Percentiles rank a stretch among this genome's conserved stretches.
Evolutionary conservation across 2,113 vertebrate species (phyloP).

Genomic region (Gobius niger): DNA sequence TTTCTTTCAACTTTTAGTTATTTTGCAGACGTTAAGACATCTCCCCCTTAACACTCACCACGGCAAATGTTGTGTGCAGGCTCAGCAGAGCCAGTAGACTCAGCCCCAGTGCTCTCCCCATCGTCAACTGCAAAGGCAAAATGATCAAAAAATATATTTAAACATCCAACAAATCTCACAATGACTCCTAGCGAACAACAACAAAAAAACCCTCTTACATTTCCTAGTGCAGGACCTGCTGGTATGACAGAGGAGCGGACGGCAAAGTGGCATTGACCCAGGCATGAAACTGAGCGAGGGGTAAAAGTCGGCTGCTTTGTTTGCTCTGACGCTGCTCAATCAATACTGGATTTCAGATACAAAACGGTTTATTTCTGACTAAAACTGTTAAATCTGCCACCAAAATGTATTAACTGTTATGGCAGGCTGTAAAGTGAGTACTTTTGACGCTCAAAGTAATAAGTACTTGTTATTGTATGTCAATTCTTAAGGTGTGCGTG

Average conservation of each 20-base stretch:
- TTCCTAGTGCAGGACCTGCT: not conserved
- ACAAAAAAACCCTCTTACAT: not conserved
- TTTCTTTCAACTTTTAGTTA: not conserved
- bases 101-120: constrained; percentile 50
- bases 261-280: not conserved
- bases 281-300: not conserved
- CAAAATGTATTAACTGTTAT: too few relatives aligned
- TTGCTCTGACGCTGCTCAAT: constrained; percentile 48
- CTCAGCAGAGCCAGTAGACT: constrained; percentile 59
- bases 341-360: constrained; percentile 31
- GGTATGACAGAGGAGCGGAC: not conserved
- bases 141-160: not conserved
- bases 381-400: too few relatives aligned
- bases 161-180: not conserved
- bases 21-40: not conserved
- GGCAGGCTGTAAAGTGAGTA: not conserved
- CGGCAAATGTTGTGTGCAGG: constrained; percentile 38
- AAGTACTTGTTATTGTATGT: not conserved
- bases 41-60: constrained; percentile 36
- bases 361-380: not conserved
- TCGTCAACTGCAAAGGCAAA: constrained; percentile 10
- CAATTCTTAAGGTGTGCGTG: not conserved
- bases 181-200: not conserved
- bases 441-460: not conserved
- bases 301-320: constrained; percentile 63